Evolutionary conservation across 53 echinoderm and acorn worm genomes (phyloP).

Genomic region (Luidia sarsii): DNA sequence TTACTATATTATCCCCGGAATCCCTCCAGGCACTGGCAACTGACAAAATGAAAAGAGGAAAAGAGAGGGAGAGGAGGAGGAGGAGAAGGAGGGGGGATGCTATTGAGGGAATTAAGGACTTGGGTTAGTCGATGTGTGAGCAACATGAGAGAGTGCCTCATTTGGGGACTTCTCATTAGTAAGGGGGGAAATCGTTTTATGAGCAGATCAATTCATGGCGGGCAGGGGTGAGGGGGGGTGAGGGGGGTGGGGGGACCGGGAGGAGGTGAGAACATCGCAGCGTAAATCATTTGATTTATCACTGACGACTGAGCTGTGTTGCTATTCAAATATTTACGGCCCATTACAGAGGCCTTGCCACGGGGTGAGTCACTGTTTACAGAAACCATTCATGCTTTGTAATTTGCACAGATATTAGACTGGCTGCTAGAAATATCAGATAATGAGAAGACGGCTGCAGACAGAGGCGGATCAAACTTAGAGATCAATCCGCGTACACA

Average conservation of each 20-base stretch:
- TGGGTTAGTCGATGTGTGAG: neutral
- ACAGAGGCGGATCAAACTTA: no score
- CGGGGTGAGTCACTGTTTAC: neutral
- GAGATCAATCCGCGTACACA: no score
- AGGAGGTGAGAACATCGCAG: neutral
- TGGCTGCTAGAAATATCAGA: no score
- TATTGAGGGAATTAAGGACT: conserved; percentile 40
- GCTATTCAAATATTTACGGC: neutral
- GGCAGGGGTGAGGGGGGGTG: no score
- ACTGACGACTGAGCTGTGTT: neutral
- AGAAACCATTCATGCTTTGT: no score
- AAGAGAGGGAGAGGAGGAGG: no score
- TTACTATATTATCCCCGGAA: conserved; percentile 1
- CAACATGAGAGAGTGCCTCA: neutral
- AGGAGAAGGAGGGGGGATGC: conserved; percentile 15
- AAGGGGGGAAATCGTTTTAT: neutral
- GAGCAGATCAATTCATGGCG: neutral
- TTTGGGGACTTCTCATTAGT: neutral
- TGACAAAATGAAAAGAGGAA: no score
- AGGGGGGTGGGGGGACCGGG: neutral
- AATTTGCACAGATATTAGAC: no score
- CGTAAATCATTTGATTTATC: conserved; percentile 25
- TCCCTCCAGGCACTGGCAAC: conserved; percentile 1
- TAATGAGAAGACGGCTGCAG: no score
- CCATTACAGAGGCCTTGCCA: no score